Evolutionary conservation across 2,888 invertebrate species (phyloP).

Genomic region (Buathra laborator): DNA sequence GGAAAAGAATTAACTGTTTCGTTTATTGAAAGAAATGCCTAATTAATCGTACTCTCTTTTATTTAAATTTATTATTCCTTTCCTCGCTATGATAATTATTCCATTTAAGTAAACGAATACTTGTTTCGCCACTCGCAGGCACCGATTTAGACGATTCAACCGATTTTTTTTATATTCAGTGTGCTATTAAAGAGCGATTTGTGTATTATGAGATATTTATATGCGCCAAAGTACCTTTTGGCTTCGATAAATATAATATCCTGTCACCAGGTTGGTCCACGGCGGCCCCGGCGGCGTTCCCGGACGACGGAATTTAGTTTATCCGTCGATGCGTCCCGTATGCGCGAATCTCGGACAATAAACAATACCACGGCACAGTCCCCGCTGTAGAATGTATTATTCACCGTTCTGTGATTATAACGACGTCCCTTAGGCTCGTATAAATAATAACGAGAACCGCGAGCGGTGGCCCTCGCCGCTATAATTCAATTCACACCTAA

Average conservation of each 20-base stretch:
- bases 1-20: too few species aligned
- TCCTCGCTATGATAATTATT: too few species aligned
- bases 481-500: constrained; percentile 84
- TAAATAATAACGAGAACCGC: constrained; percentile 78
- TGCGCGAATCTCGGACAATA: constrained; percentile 53
- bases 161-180: too few species aligned
- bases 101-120: too few species aligned
- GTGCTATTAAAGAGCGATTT: background rate
- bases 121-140: too few species aligned
- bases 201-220: constrained; percentile 19
- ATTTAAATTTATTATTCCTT: too few species aligned
- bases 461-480: constrained; percentile 70
- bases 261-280: constrained; percentile 50
- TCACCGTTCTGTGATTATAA: constrained; percentile 60
- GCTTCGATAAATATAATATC: constrained; percentile 50
- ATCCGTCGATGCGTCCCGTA: constrained; percentile 46
- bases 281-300: constrained; percentile 30
- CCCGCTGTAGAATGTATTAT: constrained; percentile 18
- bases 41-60: too few species aligned
- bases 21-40: too few species aligned
- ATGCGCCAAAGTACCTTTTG: constrained; percentile 14
- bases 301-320: constrained; percentile 49
- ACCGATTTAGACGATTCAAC: too few species aligned
- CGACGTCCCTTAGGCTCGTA: constrained; percentile 60
- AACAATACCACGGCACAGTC: background rate